Base-by-base conservation (phyloP, 2,113 vertebrate species). In the Hoplias malabaricus region DNA sequence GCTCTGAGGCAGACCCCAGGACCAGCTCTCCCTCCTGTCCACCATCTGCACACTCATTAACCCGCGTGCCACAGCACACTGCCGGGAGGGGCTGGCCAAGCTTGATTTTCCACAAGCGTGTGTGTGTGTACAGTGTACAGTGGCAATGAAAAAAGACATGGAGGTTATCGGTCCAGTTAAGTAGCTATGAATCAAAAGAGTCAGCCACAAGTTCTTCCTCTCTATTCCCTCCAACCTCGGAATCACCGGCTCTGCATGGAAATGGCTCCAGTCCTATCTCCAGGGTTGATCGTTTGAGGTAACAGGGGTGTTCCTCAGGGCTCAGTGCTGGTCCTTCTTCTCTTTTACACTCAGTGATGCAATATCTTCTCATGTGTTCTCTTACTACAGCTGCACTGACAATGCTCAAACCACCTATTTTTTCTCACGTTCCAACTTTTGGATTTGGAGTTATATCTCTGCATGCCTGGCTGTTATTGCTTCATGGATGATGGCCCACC, bases 31-130 rank as follows among this genome's bases (percentile, higher is more conserved):
- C 90, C 16, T 16, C 85, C 81, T 77, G 87, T 88, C 90, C 86
- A 78, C 93, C 93, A 94, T 94, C 93, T 95, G 94, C 91, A 90
- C 87, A 77, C 85, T 92, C 92, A 95, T 95, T 94, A 95, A 93
- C 92, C 93, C 90, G 84, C 85, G 79, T 92, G 93, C 93, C 91
- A 91, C 88, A 80, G 38, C 31, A 80, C 84, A 84, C 86, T 59
- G 82, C 83, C 69, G 77, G 42, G 68, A 84, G 80, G 78, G 85
- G 85, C 82, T 82, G 77, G 78, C 78, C 80, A 83, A 75, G 75
- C 69, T 56, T 36, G 14, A 13, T 53, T 5, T 33, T 34, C 33
- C 75, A 33, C 34, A 27, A 67, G 0, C 53, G 25, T 66, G 10
- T 72, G 21, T 62, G 29, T 69, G 76, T 70, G 40, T 59, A 19